Evolutionary conservation across 2,113 vertebrate genomes (phyloP).

Genomic region (Paradoxurus hermaphroditus): DNA sequence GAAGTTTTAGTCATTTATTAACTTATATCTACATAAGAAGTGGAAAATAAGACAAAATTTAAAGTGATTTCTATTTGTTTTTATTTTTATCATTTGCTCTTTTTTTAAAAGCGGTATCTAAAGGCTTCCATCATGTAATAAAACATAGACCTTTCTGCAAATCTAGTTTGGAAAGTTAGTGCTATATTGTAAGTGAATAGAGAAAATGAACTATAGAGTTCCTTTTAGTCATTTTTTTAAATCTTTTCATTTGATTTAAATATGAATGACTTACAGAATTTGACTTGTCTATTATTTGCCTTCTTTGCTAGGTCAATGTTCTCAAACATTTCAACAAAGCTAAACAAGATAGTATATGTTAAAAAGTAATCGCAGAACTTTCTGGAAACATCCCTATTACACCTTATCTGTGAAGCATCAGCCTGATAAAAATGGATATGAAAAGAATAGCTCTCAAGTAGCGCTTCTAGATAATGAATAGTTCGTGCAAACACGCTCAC

Average conservation of each 20-base stretch:
- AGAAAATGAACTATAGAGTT: constrained; percentile 9
- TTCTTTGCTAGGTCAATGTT: constrained; percentile 11
- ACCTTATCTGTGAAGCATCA: constrained; percentile 4
- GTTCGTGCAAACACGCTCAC: fast-evolving
- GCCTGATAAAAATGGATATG: background rate
- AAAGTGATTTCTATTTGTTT: constrained; percentile 19
- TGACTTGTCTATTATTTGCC: background rate
- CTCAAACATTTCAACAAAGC: constrained; percentile 40
- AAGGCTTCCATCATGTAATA: background rate
- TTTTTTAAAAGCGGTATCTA: background rate
- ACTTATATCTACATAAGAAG: background rate
- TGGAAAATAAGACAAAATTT: background rate
- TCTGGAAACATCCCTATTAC: background rate
- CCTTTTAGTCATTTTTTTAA: background rate
- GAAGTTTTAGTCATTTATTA: background rate
- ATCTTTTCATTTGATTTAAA: constrained; percentile 35
- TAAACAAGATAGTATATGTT: background rate
- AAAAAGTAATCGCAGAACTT: constrained; percentile 35
- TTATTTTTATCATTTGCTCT: constrained; percentile 1
- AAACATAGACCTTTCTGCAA: background rate
- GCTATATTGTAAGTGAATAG: background rate
- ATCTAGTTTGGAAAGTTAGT: constrained; percentile 12
- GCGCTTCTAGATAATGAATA: background rate
- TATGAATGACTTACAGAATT: constrained; percentile 27
- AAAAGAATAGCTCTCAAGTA: background rate